Evolutionary conservation across 2,797 vertebrate genomes (phyloP).

Genomic region (Gambelia wislizenii): DNA sequence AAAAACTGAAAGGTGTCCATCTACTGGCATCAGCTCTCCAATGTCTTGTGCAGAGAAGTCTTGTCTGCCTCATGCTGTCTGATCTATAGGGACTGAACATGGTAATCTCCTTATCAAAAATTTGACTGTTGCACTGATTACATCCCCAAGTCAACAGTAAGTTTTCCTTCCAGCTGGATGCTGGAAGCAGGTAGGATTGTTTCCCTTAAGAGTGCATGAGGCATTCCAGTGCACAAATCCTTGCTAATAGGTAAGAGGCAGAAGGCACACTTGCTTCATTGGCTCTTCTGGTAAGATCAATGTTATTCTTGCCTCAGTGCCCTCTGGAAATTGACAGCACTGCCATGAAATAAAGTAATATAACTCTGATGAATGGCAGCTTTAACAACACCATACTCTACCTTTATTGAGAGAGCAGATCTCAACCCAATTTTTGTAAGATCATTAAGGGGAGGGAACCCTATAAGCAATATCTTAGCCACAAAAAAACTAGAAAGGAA

Average conservation of each 20-base stretch:
- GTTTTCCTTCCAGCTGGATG: not conserved
- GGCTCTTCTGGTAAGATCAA: conserved; percentile 31
- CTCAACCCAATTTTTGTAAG: not conserved
- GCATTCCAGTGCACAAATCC: not conserved
- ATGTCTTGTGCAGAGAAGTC: too few species aligned
- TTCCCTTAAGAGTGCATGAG: not conserved
- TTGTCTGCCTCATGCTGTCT: not conserved
- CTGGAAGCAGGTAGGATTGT: not conserved
- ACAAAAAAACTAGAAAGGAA: not conserved
- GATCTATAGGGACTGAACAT: not conserved
- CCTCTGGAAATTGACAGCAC: not conserved
- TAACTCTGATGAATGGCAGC: not conserved
- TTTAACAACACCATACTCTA: not conserved
- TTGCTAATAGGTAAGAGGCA: conserved; percentile 10
- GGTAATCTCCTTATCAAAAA: not conserved
- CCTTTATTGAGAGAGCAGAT: not conserved
- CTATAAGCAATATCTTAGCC: too few species aligned
- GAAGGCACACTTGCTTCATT: conserved; percentile 3
- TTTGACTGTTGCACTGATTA: not conserved
- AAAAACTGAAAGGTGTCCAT: not conserved
- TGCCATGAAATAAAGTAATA: not conserved
- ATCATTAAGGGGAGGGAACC: not conserved
- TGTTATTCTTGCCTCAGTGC: not conserved
- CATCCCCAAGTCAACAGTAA: not conserved
- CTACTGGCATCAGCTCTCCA: not conserved